Evolutionary conservation across 2,113 vertebrate genomes (phyloP).

Genomic region (Tor tambroides): DNA sequence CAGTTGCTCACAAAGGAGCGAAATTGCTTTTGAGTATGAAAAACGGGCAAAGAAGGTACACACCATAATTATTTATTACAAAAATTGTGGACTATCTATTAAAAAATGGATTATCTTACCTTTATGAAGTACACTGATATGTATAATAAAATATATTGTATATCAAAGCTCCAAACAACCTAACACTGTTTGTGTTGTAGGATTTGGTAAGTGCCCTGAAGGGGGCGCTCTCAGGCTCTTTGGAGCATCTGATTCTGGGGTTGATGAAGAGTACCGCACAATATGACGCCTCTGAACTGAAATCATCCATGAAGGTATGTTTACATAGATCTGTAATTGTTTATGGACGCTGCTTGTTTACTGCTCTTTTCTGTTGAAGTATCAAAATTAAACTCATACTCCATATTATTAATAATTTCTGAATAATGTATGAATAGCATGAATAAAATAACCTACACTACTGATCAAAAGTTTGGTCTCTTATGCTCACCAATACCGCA

Average conservation of each 20-base stretch:
- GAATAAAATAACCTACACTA: too few relatives aligned
- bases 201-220: constrained; percentile 85
- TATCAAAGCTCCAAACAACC: not conserved
- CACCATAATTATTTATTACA: not conserved
- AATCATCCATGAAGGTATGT: constrained; percentile 90
- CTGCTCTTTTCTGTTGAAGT: not conserved
- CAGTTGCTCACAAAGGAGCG: constrained; percentile 88
- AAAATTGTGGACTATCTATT: not conserved
- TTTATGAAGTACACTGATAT: not conserved
- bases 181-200: constrained; percentile 52
- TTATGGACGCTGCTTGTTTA: not conserved
- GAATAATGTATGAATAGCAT: too few relatives aligned
- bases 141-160: not conserved
- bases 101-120: not conserved
- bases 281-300: constrained; percentile 90
- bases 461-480: not conserved
- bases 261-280: constrained; percentile 91
- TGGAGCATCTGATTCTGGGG: constrained; percentile 88
- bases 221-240: constrained; percentile 87
- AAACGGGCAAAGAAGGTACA: constrained; percentile 90
- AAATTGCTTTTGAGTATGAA: constrained; percentile 93
- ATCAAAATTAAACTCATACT: not conserved
- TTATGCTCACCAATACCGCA: not conserved
- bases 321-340: not conserved
- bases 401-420: not conserved